phyloP scores from a whole-genome alignment of 2,888 invertebrate genomes.

The Tetranychus truncatus region DNA sequence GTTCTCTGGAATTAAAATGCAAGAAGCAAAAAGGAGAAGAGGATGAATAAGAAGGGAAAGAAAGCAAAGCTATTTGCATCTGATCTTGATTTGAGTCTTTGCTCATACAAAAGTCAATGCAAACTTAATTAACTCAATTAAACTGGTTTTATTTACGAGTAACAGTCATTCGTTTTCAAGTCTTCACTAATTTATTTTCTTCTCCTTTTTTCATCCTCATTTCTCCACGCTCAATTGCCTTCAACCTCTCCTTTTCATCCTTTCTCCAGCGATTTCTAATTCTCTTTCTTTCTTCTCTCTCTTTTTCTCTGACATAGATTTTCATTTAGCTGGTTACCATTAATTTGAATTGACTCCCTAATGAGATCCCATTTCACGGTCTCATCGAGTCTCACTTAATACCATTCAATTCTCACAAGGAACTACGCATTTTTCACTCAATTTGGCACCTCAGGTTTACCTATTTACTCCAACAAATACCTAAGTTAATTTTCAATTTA shows the following conservation, averaged over 20 bases:
- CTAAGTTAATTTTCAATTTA: background rate
- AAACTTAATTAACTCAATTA: constrained; percentile 1
- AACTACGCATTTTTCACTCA: background rate
- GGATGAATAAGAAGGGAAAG: background rate
- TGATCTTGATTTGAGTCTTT: background rate
- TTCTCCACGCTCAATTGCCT: background rate
- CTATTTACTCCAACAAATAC: no score
- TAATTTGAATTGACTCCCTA: constrained; percentile 1
- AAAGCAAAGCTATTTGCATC: background rate
- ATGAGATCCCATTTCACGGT: background rate
- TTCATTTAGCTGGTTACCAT: background rate
- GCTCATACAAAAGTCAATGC: background rate
- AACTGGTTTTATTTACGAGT: background rate
- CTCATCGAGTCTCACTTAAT: background rate
- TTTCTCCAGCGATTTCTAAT: background rate
- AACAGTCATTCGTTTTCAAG: background rate
- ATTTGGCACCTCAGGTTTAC: no score
- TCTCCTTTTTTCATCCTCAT: background rate
- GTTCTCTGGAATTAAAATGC: background rate
- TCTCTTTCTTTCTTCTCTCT: background rate
- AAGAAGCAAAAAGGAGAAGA: background rate
- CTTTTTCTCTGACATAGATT: constrained; percentile 1
- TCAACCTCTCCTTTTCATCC: background rate
- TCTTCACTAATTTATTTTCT: constrained; percentile 2
- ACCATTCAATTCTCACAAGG: background rate